Conservation (phyloP, 2,888 invertebrate species). For the Drosophila seclusa region DNA sequence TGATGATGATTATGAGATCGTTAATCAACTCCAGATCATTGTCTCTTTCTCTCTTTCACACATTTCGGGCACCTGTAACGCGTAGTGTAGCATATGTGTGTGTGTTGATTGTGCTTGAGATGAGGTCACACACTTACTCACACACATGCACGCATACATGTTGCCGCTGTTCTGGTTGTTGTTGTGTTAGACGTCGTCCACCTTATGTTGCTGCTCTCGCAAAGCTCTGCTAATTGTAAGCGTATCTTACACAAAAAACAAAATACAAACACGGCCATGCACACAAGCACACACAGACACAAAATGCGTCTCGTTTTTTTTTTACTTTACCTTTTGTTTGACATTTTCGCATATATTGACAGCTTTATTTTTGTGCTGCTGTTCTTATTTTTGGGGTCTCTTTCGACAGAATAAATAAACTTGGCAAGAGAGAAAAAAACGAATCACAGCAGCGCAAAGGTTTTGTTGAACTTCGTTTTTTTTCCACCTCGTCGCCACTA, state of each 20-base stretch:
- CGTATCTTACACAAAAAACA: constrained; percentile 47
- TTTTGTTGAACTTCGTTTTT: constrained; percentile 67
- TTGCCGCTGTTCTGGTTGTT: constrained; percentile 24
- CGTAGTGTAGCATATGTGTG: neutral
- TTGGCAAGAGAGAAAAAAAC: constrained; percentile 21
- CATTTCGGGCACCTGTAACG: constrained; percentile 31
- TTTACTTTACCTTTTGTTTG: constrained; percentile 52
- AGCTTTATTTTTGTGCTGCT: constrained; percentile 33
- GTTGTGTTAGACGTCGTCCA: constrained; percentile 67
- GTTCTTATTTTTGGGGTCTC: constrained; percentile 59
- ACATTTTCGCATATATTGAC: constrained; percentile 61
- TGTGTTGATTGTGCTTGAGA: constrained; percentile 43
- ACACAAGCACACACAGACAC: constrained; percentile 24
- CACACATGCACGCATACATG: constrained; percentile 26
- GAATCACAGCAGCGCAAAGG: constrained; percentile 39
- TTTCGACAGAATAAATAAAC: constrained; percentile 53
- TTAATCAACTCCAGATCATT: constrained; percentile 12
- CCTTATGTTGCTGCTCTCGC: constrained; percentile 49
- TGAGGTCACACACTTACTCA: constrained; percentile 62
- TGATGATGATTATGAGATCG: constrained; percentile 6
- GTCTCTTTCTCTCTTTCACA: constrained; percentile 15
- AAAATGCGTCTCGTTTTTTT: constrained; percentile 45
- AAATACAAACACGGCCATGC: constrained; percentile 16
- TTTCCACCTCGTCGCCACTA: neutral
- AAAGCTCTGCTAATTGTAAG: constrained; percentile 65